Base-by-base conservation (phyloP, 2,113 vertebrate species). In the Psilopsiagon aurifrons region DNA sequence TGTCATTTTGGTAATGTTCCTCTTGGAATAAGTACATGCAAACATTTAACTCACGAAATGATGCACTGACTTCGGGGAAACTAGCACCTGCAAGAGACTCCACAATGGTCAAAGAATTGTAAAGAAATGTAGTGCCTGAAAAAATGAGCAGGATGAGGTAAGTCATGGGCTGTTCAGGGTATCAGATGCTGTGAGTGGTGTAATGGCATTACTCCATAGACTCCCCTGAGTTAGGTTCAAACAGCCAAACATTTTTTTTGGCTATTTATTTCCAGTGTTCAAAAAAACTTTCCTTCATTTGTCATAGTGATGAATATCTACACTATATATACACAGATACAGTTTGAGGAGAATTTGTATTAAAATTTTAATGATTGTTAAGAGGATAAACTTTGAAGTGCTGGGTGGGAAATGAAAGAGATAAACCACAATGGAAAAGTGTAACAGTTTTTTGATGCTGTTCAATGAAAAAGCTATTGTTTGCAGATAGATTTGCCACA, bases 401-500 rank as follows among this genome's bases (percentile, higher is more conserved):
- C 44, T 73, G 33, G 7, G 9, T 87, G 52, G 47, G 43, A 27
- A 76, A 47, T 35, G 37, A 33, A 24, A 41, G 69, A 79, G 27
- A 60, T 31, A 82, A 82, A 46, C 18, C 52, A 66, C 37, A 78
- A 18, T 69, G 29, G 80, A 87, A 91, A 94, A 57, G 16, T 5
- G 1, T 39, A 43, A 47, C 33, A 37, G 17, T n/a, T 68, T 92
- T 92, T 76, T 94, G 5, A 71, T 92, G 41, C 57, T 73, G n/a
- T 68, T 57, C 31, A 62, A 64, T 76, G 57, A 47, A 91, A 92
- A 87, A 91, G 24, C 66, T 75, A 55, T 86, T 86, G 64, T 94
- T 92, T 95, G 85, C 84, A 73, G 62, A 75, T 64, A 69, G 28
- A 25, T 92, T 84, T 95, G 62, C 66, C 52, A 68, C n/a, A n/a